These are phyloP conservation scores for Protobothrops flavoviridis DNA, from an alignment of 2,113 vertebrate genomes.

Conservation along the genomic window DNA sequence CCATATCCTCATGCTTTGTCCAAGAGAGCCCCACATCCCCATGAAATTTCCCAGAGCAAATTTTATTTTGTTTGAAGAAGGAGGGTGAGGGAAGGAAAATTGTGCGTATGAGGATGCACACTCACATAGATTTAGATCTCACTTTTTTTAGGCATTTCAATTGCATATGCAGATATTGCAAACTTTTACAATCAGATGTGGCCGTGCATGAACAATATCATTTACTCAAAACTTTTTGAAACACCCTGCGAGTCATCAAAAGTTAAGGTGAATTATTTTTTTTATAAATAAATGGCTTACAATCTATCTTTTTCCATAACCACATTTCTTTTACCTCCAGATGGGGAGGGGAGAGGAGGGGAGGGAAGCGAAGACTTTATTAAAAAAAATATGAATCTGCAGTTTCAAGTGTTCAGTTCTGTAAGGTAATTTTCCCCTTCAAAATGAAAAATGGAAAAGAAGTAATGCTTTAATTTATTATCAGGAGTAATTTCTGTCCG, in stretches of 20 bases:
- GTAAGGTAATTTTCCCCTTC: conserved; percentile 74
- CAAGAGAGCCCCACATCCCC: not conserved
- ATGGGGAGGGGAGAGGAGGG: not conserved
- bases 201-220: not conserved
- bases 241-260: not conserved
- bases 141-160: not conserved
- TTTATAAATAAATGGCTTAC: not conserved
- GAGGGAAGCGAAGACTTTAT: conserved; percentile 23
- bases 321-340: conserved; percentile 14
- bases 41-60: not conserved
- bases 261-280: not conserved
- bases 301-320: not conserved
- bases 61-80: not conserved
- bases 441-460: conserved; percentile 75
- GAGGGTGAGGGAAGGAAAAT: not conserved
- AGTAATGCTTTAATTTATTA: conserved; percentile 84
- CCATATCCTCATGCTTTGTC: not conserved
- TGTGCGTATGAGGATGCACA: not conserved
- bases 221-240: not conserved
- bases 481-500: conserved; percentile 83
- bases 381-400: conserved; percentile 38
- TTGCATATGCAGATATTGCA: not conserved
- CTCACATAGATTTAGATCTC: not conserved
- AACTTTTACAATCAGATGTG: not conserved
- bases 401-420: conserved; percentile 67